phyloP scores from a whole-genome alignment of 2,888 invertebrate genomes.

The Seira sanloemensis region DNA sequence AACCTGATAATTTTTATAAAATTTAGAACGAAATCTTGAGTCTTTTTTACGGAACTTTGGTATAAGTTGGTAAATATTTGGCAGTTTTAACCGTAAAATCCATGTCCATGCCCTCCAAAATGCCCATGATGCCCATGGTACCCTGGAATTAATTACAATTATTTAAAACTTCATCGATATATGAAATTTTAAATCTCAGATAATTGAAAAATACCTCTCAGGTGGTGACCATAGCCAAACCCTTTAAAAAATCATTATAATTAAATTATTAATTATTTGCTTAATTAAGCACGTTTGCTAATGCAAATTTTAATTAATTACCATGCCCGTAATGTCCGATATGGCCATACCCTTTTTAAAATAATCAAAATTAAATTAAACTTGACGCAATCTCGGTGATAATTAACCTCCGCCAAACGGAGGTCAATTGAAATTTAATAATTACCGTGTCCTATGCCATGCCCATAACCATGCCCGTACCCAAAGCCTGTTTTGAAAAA shows the following conservation, averaged over 20 bases:
- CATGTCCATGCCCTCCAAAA: neutral
- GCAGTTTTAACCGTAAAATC: neutral
- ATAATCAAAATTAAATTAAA: neutral
- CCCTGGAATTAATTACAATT: too few relatives aligned
- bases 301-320: neutral
- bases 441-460: slow-evolving; percentile 10
- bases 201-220: neutral
- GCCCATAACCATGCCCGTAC: slow-evolving; percentile 33
- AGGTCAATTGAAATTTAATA: too few relatives aligned
- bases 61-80: neutral
- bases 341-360: neutral
- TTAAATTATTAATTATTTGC: neutral
- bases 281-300: too few relatives aligned
- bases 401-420: neutral
- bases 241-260: neutral
- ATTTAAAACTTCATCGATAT: too few relatives aligned
- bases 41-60: neutral
- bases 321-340: neutral
- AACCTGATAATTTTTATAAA: neutral
- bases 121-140: neutral
- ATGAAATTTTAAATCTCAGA: too few relatives aligned
- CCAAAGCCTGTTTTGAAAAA: neutral
- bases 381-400: neutral
- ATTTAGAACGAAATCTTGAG: neutral
- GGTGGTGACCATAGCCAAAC: neutral